Base-by-base conservation (phyloP, 2,797 vertebrate genomes). In the Gallinago nigripennis region DNA sequence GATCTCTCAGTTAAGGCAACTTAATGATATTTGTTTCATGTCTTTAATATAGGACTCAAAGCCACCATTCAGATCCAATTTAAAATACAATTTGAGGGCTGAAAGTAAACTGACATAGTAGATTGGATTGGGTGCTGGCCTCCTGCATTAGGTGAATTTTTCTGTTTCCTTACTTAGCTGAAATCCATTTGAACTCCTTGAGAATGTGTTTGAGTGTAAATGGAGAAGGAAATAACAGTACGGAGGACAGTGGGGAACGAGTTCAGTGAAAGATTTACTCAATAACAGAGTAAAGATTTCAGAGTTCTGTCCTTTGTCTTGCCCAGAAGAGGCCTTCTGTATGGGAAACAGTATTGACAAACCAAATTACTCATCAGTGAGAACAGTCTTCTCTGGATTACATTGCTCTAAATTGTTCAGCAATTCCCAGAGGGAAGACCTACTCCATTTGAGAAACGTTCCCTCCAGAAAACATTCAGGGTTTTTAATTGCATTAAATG, bases 401-500 rank as follows among this genome's bases (percentile, higher is more conserved):
- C 86, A 54, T 48, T 76, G 51, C 51, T 86, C 57, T 88, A 85
- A 94, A 92, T 86, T 91, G 65, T 91, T 91, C 71, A 76, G 73
- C 50, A 48, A 51, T 92, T 96, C 90, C 84, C 86, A 56, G 65
- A 85, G 93, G 94, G 69, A 91, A 81, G 68, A 86, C 75, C 64
- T 73, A 37, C 43, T 94, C 73, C 53, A 45, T 84, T 69, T 88
- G 75, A 95, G 89, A 90, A 92, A 82, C 37, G 25, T 90, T 94
- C 82, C 78, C 72, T 83, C 79, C 84, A 96, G 94, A 96, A 97
- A 92, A 91, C n/a, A 25, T 82, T 86, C 86, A 68, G 71, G 51
- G 84, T 27, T 86, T 90, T 90, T 90, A 94, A 91, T 91, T 88
- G 87, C 82, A 93, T 94, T 94, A 54, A 94, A 84, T 91, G 81